Evolutionary conservation across 2,797 vertebrate species (phyloP).

Genomic region (Uromys caudimaculatus): DNA sequence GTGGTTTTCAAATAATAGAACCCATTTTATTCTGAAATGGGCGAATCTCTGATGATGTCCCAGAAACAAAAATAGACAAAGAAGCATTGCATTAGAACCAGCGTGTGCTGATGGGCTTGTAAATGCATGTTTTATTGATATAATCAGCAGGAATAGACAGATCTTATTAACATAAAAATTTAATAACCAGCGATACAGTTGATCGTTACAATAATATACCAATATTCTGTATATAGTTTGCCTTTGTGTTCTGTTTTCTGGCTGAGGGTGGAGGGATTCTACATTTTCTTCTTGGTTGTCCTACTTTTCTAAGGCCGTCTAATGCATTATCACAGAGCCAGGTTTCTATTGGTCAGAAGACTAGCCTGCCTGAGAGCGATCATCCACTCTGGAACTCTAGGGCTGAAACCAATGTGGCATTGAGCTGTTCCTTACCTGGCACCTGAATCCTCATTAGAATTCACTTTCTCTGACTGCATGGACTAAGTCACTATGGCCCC

Average conservation of each 20-base stretch:
- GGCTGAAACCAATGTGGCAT: background rate
- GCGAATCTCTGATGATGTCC: background rate
- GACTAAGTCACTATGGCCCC: background rate
- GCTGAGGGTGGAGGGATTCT: background rate
- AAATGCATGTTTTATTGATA: slow-evolving; percentile 51
- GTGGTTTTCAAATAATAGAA: slow-evolving; percentile 73
- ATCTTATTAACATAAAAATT: slow-evolving; percentile 53
- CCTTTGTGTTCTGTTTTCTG: background rate
- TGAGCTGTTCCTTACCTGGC: background rate
- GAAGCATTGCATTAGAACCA: slow-evolving; percentile 22
- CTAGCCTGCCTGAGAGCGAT: background rate
- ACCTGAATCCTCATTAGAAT: background rate
- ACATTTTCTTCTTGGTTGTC: background rate
- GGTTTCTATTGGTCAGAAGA: background rate
- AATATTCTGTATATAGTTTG: background rate
- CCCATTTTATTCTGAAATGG: slow-evolving; percentile 60
- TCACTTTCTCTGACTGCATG: background rate
- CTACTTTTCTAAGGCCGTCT: background rate
- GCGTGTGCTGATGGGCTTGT: slow-evolving; percentile 10
- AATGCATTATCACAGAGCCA: background rate
- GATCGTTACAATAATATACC: background rate
- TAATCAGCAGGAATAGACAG: slow-evolving; percentile 49
- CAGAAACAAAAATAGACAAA: slow-evolving; percentile 58
- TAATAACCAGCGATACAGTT: background rate
- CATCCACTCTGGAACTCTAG: background rate